Conservation (phyloP, 2,113 vertebrate species). For the Otus sunia region DNA sequence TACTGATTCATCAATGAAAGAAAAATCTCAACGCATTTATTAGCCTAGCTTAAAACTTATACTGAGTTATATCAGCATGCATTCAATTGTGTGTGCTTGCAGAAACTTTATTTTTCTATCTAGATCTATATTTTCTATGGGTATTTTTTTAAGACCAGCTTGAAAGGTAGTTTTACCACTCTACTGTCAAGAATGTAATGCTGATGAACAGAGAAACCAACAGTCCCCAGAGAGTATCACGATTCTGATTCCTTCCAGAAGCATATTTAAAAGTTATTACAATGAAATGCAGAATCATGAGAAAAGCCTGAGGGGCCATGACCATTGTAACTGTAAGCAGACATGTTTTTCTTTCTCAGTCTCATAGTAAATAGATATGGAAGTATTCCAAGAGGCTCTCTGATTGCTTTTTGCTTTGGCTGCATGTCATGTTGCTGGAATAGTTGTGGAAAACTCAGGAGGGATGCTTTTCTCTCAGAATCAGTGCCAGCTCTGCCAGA, state of each 20-base stretch:
- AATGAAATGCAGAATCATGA: neutral
- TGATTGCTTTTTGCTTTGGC: neutral
- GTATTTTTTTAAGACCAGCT: neutral
- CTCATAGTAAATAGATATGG: constrained; percentile 23
- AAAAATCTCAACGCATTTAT: neutral
- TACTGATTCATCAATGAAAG: neutral
- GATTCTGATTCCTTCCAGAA: constrained; percentile 2
- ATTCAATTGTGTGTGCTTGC: neutral
- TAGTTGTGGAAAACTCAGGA: neutral
- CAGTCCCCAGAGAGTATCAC: neutral
- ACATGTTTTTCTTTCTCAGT: neutral
- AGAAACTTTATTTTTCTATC: neutral
- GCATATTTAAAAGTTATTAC: constrained; percentile 10
- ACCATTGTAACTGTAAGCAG: neutral
- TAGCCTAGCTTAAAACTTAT: neutral
- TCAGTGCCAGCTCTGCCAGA: neutral
- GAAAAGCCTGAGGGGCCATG: constrained; percentile 12
- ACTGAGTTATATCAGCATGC: neutral
- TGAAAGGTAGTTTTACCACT: neutral
- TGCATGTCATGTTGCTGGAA: neutral
- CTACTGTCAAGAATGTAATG: neutral
- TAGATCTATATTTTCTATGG: neutral
- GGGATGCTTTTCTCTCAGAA: neutral
- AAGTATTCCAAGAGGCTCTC: neutral
- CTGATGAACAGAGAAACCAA: neutral